Evolutionary conservation across 2,113 vertebrate species (phyloP).

Genomic region (Cephalophus harveyi): DNA sequence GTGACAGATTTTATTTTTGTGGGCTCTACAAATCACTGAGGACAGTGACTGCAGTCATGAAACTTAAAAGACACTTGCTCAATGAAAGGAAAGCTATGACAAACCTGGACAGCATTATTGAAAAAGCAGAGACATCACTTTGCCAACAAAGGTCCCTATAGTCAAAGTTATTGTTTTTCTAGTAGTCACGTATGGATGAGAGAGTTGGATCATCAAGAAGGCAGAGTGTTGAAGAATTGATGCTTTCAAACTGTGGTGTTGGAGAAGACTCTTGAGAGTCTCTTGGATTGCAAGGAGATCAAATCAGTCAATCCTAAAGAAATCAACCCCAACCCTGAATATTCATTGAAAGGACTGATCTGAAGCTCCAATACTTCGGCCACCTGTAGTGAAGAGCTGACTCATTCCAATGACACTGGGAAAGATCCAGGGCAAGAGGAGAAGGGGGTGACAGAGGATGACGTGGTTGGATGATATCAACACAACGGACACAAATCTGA

Average conservation of each 20-base stretch:
- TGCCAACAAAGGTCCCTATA: background rate
- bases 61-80: background rate
- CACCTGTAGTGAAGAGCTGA: background rate
- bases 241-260: background rate
- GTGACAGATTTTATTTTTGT: background rate
- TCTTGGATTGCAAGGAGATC: background rate
- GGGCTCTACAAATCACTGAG: background rate
- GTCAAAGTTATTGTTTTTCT: background rate
- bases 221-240: background rate
- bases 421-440: background rate
- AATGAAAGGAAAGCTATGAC: background rate
- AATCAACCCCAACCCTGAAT: background rate
- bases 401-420: background rate
- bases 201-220: background rate
- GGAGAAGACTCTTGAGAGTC: background rate
- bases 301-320: background rate
- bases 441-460: background rate
- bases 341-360: background rate
- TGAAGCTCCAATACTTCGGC: background rate
- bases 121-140: background rate
- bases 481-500: background rate
- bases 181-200: background rate
- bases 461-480: rapidly evolving
- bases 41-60: background rate
- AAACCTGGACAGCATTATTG: background rate